These are phyloP conservation scores for Prosopocoilus inquinatus DNA, from an alignment of 2,888 invertebrate species.

Conservation along the genomic window DNA sequence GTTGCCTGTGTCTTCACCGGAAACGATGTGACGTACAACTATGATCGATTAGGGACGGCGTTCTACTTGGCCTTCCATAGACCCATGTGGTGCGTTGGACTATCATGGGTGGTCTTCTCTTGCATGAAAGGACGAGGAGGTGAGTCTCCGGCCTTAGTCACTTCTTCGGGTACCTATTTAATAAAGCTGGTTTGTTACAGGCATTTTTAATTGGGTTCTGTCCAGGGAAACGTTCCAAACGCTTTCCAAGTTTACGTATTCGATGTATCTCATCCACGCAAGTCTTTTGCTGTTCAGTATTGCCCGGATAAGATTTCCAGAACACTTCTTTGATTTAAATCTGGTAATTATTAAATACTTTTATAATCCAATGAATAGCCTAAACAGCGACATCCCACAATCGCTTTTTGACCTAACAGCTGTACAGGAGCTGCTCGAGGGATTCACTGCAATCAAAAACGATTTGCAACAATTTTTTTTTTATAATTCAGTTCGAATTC, in stretches of 20 bases:
- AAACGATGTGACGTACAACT: slow-evolving; percentile 15
- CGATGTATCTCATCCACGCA: slow-evolving; percentile 56
- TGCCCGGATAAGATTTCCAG: slow-evolving; percentile 29
- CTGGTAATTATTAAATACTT: slow-evolving; percentile 29
- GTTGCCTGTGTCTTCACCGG: slow-evolving; percentile 15
- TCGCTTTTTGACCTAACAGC: no score
- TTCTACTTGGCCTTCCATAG: slow-evolving; percentile 24
- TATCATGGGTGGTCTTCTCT: slow-evolving; percentile 30
- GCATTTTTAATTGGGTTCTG: slow-evolving; percentile 56
- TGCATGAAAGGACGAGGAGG: slow-evolving; percentile 29
- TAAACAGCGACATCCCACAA: no score
- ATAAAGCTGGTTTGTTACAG: slow-evolving; percentile 36
- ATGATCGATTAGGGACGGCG: slow-evolving; percentile 17
- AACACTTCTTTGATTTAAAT: slow-evolving; percentile 33
- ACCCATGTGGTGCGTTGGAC: slow-evolving; percentile 24
- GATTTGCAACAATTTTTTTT: no score
- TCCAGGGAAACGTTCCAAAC: slow-evolving; percentile 54
- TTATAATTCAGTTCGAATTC: slow-evolving; percentile 44
- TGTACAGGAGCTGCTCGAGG: no score
- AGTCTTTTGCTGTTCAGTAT: slow-evolving; percentile 38
- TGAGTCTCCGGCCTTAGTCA: slow-evolving; percentile 11
- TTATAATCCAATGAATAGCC: no score
- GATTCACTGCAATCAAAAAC: no score
- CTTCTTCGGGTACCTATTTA: not conserved
- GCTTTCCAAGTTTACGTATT: slow-evolving; percentile 56